Percentiles rank a stretch among this genome's conserved stretches.
These are phyloP conservation scores for Himantopus leucocephalus DNA, from an alignment of 2,113 vertebrate species.

Conservation along the genomic window DNA sequence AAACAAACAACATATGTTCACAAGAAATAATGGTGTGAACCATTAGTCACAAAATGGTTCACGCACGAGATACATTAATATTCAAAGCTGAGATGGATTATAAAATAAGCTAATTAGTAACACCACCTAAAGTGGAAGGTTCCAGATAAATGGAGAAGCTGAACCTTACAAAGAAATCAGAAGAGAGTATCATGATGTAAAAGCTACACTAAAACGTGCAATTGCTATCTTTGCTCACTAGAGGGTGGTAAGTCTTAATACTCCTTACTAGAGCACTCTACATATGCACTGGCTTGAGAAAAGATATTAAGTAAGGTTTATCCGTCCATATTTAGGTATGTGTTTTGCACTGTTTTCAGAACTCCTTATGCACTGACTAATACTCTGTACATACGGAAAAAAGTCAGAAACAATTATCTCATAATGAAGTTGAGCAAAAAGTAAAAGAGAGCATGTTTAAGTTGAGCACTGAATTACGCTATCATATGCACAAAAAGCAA, in stretches of 20 bases:
- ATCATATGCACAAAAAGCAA: background rate
- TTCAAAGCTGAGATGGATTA: background rate
- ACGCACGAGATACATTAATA: background rate
- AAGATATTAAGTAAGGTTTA: background rate
- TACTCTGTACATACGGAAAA: background rate
- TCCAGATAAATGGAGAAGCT: background rate
- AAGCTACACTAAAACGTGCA: background rate
- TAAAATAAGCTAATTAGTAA: background rate
- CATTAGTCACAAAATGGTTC: background rate
- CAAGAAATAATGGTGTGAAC: background rate
- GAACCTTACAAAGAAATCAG: background rate
- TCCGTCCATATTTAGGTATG: background rate
- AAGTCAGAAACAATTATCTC: background rate
- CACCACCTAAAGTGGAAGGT: background rate
- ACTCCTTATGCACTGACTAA: background rate
- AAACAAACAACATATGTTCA: background rate
- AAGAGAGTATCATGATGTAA: background rate
- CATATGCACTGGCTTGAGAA: background rate
- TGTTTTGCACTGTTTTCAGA: background rate
- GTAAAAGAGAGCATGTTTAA: background rate
- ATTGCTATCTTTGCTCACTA: constrained; percentile 6
- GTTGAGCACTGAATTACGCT: background rate
- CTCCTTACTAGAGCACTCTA: background rate
- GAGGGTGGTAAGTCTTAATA: constrained; percentile 39
- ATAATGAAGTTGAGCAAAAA: background rate